Percentiles rank a stretch among this genome's conserved stretches.
These are phyloP conservation scores for Hydrochoerus hydrochaeris DNA, from an alignment of 2,113 vertebrate genomes.

Conservation along the genomic window DNA sequence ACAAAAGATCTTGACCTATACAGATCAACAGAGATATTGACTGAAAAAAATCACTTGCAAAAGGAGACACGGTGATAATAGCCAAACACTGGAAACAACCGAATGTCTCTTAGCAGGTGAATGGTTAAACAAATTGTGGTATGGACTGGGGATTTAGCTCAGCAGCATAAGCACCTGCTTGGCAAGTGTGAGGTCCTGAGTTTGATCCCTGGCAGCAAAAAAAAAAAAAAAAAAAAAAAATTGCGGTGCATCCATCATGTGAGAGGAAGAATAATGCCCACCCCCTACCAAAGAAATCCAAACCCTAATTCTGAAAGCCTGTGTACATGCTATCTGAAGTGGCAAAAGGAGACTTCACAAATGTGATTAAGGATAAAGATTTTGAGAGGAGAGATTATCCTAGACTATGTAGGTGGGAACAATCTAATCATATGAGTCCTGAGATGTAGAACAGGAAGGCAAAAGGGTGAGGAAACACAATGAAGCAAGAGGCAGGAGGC, in stretches of 20 bases:
- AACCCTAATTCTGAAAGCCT: neutral
- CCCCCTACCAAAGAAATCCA: neutral
- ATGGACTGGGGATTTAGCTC: too few species aligned
- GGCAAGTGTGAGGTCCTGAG: too few species aligned
- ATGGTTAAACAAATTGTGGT: neutral
- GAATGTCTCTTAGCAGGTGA: neutral
- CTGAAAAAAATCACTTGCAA: neutral
- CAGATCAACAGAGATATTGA: accelerated
- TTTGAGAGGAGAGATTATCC: neutral
- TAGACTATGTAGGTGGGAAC: neutral
- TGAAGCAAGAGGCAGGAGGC: neutral
- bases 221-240: neutral
- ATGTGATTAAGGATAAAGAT: neutral
- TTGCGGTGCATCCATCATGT: neutral
- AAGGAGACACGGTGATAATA: neutral
- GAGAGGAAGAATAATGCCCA: neutral
- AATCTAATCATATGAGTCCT: neutral
- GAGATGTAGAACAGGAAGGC: neutral
- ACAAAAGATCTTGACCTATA: neutral
- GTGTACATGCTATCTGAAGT: neutral
- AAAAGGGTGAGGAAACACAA: neutral
- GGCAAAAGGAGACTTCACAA: neutral
- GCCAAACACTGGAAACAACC: neutral
- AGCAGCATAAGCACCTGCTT: too few species aligned
- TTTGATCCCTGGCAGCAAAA: too few species aligned